A percentile compares a stretch with the other conserved stretches of the same genome.
phyloP scores from a whole-genome alignment of 2,113 vertebrate species.

The Tiliqua scincoides region DNA sequence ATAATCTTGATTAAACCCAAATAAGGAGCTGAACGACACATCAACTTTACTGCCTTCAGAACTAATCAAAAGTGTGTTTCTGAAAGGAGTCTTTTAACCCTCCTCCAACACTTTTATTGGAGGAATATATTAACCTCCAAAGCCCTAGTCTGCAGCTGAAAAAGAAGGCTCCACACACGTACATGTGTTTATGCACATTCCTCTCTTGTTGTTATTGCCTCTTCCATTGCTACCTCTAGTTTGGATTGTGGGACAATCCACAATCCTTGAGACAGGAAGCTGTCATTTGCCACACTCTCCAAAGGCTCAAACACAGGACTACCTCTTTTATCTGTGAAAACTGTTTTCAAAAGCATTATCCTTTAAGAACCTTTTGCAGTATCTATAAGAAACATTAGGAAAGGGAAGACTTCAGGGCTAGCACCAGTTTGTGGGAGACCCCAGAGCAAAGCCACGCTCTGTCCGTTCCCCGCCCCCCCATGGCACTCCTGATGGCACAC shows the following conservation, averaged over 20 bases:
- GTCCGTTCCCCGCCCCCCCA: no score
- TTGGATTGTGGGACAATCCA: not conserved
- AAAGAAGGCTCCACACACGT: not conserved
- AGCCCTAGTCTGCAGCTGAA: not conserved
- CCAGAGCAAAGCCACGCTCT: no score
- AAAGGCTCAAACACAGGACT: not conserved
- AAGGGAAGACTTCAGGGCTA: not conserved
- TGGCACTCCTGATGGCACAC: no score
- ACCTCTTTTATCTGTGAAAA: not conserved
- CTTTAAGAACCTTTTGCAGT: not conserved
- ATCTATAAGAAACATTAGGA: not conserved
- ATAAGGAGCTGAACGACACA: not conserved
- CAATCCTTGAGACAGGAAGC: not conserved
- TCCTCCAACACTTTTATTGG: not conserved
- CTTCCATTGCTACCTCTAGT: not conserved
- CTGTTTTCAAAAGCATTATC: not conserved
- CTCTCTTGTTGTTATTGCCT: not conserved
- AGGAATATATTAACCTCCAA: not conserved
- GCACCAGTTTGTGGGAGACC: not conserved
- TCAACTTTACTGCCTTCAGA: slow-evolving; percentile 7
- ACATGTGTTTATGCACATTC: not conserved
- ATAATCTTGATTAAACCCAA: slow-evolving; percentile 26
- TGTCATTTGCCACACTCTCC: not conserved
- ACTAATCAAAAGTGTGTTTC: slow-evolving; percentile 12
- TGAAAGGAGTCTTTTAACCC: not conserved